These are phyloP conservation scores for Limanda limanda DNA, from an alignment of 2,113 vertebrate genomes.

Conservation along the genomic window DNA sequence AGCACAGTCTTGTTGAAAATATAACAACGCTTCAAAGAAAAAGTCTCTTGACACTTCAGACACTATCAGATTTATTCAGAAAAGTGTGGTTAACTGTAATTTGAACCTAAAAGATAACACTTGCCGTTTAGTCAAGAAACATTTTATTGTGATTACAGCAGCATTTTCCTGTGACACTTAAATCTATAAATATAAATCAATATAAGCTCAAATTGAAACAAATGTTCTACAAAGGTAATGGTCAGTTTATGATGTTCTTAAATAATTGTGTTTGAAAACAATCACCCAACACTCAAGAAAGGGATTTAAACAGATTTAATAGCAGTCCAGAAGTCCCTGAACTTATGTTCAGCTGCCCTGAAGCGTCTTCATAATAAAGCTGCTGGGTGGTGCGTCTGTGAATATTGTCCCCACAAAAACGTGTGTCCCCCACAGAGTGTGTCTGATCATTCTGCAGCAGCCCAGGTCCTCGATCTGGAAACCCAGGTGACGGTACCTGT, in stretches of 20 bases:
- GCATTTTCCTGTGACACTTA: not conserved
- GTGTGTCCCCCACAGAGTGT: constrained; percentile 90
- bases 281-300: not conserved
- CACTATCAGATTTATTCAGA: not conserved
- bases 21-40: too few species aligned
- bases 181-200: constrained; percentile 18
- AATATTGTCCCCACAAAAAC: constrained; percentile 94
- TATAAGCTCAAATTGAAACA: not conserved
- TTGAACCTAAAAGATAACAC: not conserved
- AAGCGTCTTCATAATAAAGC: constrained; percentile 87
- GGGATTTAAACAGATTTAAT: not conserved
- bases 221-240: not conserved
- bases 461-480: constrained; percentile 94
- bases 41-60: not conserved
- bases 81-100: not conserved
- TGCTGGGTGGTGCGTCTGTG: constrained; percentile 88
- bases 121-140: not conserved
- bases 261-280: not conserved
- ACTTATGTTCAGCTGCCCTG: constrained; percentile 72
- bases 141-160: constrained; percentile 8
- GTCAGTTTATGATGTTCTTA: not conserved
- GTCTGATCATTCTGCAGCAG: constrained; percentile 96
- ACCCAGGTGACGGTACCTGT: constrained; percentile 90
- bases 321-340: not conserved
- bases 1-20: too few species aligned